Evolutionary conservation across 2,113 vertebrate genomes (phyloP), one percentile per base, ranked within the genome.

Genomic region (Chaetodon auriga): DNA sequence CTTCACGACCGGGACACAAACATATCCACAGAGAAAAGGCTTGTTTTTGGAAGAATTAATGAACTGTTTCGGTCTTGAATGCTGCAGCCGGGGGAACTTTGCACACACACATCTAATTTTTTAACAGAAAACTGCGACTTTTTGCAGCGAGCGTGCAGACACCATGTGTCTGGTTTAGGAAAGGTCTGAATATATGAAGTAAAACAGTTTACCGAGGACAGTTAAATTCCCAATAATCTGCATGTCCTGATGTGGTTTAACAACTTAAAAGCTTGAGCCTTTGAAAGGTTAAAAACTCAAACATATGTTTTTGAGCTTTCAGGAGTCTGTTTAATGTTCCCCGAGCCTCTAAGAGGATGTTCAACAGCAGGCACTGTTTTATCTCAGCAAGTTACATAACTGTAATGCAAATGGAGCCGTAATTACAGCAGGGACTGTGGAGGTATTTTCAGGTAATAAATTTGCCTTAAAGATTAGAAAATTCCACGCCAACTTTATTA

Each of bases 381-480:
- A 41, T 49, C 10, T 15, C 12, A 23, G 45, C 18, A 43, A 53
- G 70, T 66, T 66, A n/a, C 23, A 70, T 2, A 21, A 7, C 51
- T 41, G 25, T 55, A 64, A 72, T 57, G 64, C 15, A 75, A 74
- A 66, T 77, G 30, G 48, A 46, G 53, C 43, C n/a, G 38, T 45
- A 45, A 45, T 78, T 68, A 49, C 14, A 18, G 7, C 55, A 11
- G 21, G 15, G 43, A 15, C 53, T 16, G 35, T 74, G 3, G 3
- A 53, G 61, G 35, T 64, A 54, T 70, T 53, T 84, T 19, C 48
- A 75, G 68, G 30, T 82, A 65, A 78, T 86, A 57, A 2, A 78
- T 85, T 66, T 68, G 54, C 49, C 49, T 68, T 16, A 72, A 87
- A 81, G 69, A 83, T 81, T 35, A 86, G 49, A 57, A 86, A 83